Evolutionary conservation across 2,888 invertebrate genomes (phyloP).

Genomic region (Caenorhabditis sp.): DNA sequence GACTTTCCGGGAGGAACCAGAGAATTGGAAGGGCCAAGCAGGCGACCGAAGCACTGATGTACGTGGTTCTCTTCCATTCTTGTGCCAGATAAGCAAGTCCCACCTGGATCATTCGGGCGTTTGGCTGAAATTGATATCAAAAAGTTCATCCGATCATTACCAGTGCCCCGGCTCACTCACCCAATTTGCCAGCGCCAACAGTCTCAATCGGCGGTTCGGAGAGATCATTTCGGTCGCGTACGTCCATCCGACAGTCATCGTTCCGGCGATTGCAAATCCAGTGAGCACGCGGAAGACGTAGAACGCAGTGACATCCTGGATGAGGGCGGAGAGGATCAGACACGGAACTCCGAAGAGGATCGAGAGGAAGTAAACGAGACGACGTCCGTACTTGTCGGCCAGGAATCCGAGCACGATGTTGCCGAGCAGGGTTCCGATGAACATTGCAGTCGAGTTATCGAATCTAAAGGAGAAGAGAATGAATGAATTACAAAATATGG

Average conservation of each 20-base stretch:
- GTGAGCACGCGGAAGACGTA: constrained; percentile 45
- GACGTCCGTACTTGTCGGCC: constrained; percentile 48
- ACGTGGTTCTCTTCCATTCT: constrained; percentile 43
- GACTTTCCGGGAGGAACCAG: constrained; percentile 47
- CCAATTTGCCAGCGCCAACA: constrained; percentile 49
- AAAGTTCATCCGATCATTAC: background rate
- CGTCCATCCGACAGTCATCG: constrained; percentile 56
- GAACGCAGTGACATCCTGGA: constrained; percentile 21
- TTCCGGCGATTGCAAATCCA: constrained; percentile 53
- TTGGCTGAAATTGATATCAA: constrained; percentile 27
- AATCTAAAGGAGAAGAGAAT: constrained; percentile 7
- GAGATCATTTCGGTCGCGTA: constrained; percentile 53
- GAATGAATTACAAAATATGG: background rate
- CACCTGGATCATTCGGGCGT: constrained; percentile 51
- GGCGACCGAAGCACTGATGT: constrained; percentile 25
- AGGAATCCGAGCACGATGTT: constrained; percentile 49
- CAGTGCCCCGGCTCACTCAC: constrained; percentile 1
- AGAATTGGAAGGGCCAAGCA: constrained; percentile 37
- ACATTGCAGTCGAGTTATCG: constrained; percentile 28
- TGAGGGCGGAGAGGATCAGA: constrained; percentile 26
- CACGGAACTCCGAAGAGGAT: constrained; percentile 50
- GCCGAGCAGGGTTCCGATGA: constrained; percentile 53
- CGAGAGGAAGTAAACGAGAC: constrained; percentile 32
- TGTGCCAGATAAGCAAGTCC: constrained; percentile 33
- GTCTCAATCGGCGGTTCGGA: constrained; percentile 29